A percentile compares a stretch with the other conserved stretches of the same genome.
Conservation (phyloP, 2,797 vertebrate species). For the Coreius guichenoti region DNA sequence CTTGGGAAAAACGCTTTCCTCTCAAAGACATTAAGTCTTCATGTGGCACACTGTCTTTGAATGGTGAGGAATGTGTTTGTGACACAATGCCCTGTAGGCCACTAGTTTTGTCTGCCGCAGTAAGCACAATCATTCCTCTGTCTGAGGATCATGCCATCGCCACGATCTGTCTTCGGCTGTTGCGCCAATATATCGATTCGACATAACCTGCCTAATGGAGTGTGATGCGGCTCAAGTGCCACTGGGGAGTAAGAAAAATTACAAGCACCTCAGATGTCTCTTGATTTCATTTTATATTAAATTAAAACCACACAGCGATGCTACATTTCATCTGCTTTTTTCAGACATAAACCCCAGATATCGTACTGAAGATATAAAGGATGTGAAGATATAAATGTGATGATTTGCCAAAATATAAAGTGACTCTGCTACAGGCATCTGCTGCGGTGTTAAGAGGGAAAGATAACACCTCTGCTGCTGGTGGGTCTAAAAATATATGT, state of each 20-base stretch:
- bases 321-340: slow-evolving; percentile 37
- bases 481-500: slow-evolving; percentile 29
- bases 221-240: slow-evolving; percentile 39
- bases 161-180: background rate
- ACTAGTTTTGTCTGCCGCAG: slow-evolving; percentile 27
- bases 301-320: slow-evolving; percentile 38
- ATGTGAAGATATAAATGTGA: slow-evolving; percentile 35
- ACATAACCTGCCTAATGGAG: slow-evolving; percentile 53
- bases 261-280: slow-evolving; percentile 3
- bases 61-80: slow-evolving; percentile 3
- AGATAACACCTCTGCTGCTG: slow-evolving; percentile 25
- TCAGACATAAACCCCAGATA: slow-evolving; percentile 5
- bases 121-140: slow-evolving; percentile 45
- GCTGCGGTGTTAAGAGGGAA: background rate
- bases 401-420: slow-evolving; percentile 21
- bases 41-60: background rate
- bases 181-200: slow-evolving; percentile 45
- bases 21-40: slow-evolving; percentile 4
- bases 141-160: slow-evolving; percentile 6
- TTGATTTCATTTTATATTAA: slow-evolving; percentile 42
- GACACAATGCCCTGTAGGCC: slow-evolving; percentile 18
- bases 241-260: slow-evolving; percentile 44
- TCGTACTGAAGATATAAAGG: slow-evolving; percentile 31
- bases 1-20: slow-evolving; percentile 14
- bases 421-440: slow-evolving; percentile 11